Conservation (phyloP, 1,140 invertebrate species). For the Bombus waltoni region DNA sequence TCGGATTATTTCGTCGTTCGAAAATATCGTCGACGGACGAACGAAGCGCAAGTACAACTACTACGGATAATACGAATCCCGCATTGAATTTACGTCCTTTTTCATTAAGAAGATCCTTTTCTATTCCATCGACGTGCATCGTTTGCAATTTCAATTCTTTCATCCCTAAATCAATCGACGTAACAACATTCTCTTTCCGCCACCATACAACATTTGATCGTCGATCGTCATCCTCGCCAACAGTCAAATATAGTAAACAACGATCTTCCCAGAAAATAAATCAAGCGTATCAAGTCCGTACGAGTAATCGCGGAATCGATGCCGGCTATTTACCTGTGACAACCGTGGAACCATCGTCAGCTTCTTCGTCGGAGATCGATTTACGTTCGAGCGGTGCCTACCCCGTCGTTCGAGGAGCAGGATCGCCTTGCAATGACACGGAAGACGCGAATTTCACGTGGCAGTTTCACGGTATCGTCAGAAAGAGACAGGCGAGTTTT, state of each 20-base stretch:
- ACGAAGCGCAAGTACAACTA: too few species aligned
- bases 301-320: constrained; percentile 45
- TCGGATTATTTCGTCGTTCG: too few species aligned
- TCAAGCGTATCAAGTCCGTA: constrained; percentile 21
- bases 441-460: constrained; percentile 72
- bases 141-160: neutral
- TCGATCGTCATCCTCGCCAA: neutral
- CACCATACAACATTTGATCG: neutral
- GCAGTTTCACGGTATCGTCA: constrained; percentile 45
- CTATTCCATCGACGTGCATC: too few species aligned
- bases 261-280: neutral
- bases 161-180: neutral
- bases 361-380: constrained; percentile 48
- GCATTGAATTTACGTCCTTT: too few species aligned
- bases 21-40: too few species aligned
- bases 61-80: too few species aligned
- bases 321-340: constrained; percentile 50
- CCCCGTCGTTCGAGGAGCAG: constrained; percentile 31
- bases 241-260: neutral
- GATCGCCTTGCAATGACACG: constrained; percentile 72
- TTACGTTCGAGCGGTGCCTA: constrained; percentile 36
- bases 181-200: neutral
- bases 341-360: constrained; percentile 41
- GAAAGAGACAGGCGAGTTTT: constrained; percentile 36
- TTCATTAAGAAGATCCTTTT: too few species aligned